Conservation (phyloP, 2,888 invertebrate genomes). For the Eledone cirrhosa region DNA sequence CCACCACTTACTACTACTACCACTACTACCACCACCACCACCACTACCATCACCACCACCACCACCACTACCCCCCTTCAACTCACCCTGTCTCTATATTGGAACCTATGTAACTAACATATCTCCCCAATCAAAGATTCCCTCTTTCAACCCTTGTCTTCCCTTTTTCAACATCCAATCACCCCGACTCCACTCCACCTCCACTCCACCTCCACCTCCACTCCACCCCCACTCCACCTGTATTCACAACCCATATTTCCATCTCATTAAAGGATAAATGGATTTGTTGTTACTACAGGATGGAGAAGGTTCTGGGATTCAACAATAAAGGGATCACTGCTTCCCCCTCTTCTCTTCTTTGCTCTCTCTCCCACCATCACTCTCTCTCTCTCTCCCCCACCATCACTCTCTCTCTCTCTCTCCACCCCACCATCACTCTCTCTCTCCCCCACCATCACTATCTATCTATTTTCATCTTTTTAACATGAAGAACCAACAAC, state of each 20-base stretch:
- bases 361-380: neutral
- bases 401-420: neutral
- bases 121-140: conserved; percentile 5
- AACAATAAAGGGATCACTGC: too few species aligned
- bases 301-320: too few species aligned
- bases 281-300: too few species aligned
- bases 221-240: neutral
- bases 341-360: neutral
- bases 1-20: too few species aligned
- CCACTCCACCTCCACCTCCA: neutral
- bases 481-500: too few species aligned
- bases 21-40: too few species aligned
- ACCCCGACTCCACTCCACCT: too few species aligned
- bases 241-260: too few species aligned
- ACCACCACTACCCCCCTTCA: neutral
- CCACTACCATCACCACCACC: too few species aligned
- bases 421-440: neutral
- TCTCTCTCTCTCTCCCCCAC: neutral
- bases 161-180: neutral
- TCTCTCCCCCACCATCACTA: too few species aligned
- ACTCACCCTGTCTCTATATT: neutral
- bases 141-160: neutral
- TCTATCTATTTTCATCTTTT: too few species aligned
- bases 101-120: neutral
- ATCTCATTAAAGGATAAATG: too few species aligned